Conservation (phyloP, 2,888 invertebrate species). For the Sceliomorpha sp. region DNA sequence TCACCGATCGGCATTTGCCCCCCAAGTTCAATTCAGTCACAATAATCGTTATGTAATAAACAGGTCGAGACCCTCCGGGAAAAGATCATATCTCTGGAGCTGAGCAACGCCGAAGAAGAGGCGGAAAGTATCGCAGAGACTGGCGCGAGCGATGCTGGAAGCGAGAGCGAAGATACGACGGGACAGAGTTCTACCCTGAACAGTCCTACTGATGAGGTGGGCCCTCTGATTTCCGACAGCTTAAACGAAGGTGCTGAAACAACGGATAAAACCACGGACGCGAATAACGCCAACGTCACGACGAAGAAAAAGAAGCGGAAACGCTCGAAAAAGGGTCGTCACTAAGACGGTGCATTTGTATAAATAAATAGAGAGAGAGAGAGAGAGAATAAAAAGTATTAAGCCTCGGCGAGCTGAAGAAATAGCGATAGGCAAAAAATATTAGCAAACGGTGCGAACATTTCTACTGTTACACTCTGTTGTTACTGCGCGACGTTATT, state of each 20-base stretch:
- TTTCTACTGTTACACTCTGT: constrained; percentile 46
- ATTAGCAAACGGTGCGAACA: constrained; percentile 39
- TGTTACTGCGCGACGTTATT: constrained; percentile 45
- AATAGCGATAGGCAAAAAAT: constrained; percentile 37
- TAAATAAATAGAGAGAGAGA: constrained; percentile 25
- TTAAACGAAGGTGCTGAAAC: constrained; percentile 82
- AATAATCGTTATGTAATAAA: too few relatives aligned
- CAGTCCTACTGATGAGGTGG: constrained; percentile 81
- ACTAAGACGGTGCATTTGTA: constrained; percentile 64
- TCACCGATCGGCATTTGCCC: too few relatives aligned
- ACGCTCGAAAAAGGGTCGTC: constrained; percentile 82
- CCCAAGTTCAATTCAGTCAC: too few relatives aligned
- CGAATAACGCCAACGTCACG: constrained; percentile 63
- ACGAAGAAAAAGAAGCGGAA: constrained; percentile 82
- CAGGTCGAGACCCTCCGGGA: constrained; percentile 95
- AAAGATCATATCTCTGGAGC: constrained; percentile 93
- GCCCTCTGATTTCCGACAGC: constrained; percentile 81
- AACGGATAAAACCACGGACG: constrained; percentile 79
- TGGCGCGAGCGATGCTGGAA: constrained; percentile 74
- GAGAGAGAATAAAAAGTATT: constrained; percentile 41
- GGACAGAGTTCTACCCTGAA: constrained; percentile 77
- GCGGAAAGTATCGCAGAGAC: constrained; percentile 76
- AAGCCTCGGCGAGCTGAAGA: constrained; percentile 39
- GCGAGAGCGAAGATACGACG: constrained; percentile 74
- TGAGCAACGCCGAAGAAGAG: constrained; percentile 86